Evolutionary conservation across 2,888 invertebrate species (phyloP), one percentile per base, ranked within the genome.

Genomic region (Athrips mouffetella): DNA sequence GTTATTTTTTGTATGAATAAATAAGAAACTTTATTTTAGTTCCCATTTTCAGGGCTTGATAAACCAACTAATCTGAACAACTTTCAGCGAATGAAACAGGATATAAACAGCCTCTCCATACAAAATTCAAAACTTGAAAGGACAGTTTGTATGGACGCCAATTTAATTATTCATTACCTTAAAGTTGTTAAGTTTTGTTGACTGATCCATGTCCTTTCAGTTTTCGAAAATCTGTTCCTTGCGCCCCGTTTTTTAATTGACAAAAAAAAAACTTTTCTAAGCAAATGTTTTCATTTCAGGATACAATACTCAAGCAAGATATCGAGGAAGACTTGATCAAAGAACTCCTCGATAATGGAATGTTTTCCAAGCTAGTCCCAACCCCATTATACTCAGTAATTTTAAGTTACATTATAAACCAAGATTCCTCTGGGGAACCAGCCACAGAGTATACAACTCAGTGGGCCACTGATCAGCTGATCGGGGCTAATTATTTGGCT

Each of bases 261-360:
- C n/a, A n/a, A n/a, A n/a, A n/a, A n/a, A n/a, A n/a, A n/a, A n/a
- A n/a, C n/a, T n/a, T n/a, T n/a, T n/a, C n/a, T 27, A 27, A 27
- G n/a, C 7, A 7, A 5, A 10, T 35, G 5, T 8, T 35, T 20
- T 16, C 2, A n/a, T 71, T 71, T 2, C 73, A 88, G 87, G 74
- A 76, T 0, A 53, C 55, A 13, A 53, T 85, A 8, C 62, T 60
- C 42, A 62, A 62, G 1, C 57, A 66, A 50, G 68, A 73, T 53
- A 67, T 86, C 23, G 84, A 84, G 23, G 78, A 80, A 1, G 76
- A 79, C 1, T 59, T 89, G 8, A 69, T 85, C 29, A 78, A 72
- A 42, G 78, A 80, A 51, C 59, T 89, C 2, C 63, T 89, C 7
- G 80, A 87, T 48, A 73, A 63, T 47, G 73, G 74, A 2, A 63